Percentiles rank a stretch among this genome's conserved stretches.
Evolutionary conservation across 1,140 invertebrate genomes (phyloP).

Genomic region (Rhyacophila brunnea): DNA sequence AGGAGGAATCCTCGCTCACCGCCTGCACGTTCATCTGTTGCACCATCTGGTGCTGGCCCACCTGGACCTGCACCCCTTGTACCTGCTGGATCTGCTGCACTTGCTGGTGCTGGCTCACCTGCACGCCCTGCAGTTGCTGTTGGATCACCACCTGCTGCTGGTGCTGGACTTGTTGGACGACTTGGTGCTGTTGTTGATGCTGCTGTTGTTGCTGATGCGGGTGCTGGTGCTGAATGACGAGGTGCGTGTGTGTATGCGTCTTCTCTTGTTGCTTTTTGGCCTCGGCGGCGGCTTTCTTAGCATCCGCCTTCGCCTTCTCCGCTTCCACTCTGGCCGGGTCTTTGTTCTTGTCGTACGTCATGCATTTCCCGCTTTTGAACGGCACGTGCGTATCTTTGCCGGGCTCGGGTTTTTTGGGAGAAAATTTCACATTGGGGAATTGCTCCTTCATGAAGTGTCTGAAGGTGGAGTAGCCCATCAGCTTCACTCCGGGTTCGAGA

Average conservation of each 20-base stretch:
- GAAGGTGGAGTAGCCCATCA: slow-evolving; percentile 79
- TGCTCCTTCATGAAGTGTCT: slow-evolving; percentile 78
- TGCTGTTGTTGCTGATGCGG: slow-evolving; percentile 42
- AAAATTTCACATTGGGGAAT: slow-evolving; percentile 74
- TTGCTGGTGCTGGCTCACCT: slow-evolving; percentile 48
- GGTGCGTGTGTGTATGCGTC: slow-evolving; percentile 42
- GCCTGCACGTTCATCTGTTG: slow-evolving; percentile 50
- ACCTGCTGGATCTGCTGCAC: slow-evolving; percentile 46
- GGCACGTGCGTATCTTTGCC: slow-evolving; percentile 50
- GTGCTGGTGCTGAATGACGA: slow-evolving; percentile 39
- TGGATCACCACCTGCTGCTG: slow-evolving; percentile 47
- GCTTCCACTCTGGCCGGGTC: slow-evolving; percentile 51
- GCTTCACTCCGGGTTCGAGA: slow-evolving; percentile 63
- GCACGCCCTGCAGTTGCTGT: slow-evolving; percentile 48
- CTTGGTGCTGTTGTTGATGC: slow-evolving; percentile 41
- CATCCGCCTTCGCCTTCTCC: slow-evolving; percentile 50
- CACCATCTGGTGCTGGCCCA: slow-evolving; percentile 53
- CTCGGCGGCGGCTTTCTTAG: slow-evolving; percentile 48
- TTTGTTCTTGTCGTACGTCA: slow-evolving; percentile 52
- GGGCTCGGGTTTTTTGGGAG: slow-evolving; percentile 61
- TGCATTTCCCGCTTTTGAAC: slow-evolving; percentile 52
- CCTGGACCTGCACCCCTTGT: slow-evolving; percentile 49
- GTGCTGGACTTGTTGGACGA: slow-evolving; percentile 38
- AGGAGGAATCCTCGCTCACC: slow-evolving; percentile 49
- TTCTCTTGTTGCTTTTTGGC: slow-evolving; percentile 49